These are phyloP conservation scores for Cecropterus lyciades DNA, from an alignment of 1,140 invertebrate genomes.

Conservation along the genomic window DNA sequence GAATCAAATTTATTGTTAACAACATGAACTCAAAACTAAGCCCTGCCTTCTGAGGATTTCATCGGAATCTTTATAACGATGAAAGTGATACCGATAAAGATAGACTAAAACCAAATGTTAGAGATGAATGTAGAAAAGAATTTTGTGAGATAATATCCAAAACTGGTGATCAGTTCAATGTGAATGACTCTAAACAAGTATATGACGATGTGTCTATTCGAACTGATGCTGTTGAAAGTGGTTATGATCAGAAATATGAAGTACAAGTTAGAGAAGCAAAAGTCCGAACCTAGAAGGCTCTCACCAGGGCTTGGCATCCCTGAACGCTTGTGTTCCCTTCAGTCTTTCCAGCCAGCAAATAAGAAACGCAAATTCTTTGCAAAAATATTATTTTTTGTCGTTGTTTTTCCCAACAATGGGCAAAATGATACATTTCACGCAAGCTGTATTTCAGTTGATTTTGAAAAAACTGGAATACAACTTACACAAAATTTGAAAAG, in stretches of 20 bases:
- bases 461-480: conserved; percentile 9
- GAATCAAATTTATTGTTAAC: conserved; percentile 38
- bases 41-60: conserved; percentile 80
- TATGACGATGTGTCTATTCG: conserved; percentile 27
- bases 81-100: conserved; percentile 47
- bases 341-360: conserved; percentile 83
- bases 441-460: conserved; percentile 17
- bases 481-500: conserved; percentile 29
- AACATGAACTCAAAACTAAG: conserved; percentile 63
- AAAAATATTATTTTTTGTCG: conserved; percentile 78
- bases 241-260: conserved; percentile 64
- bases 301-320: conserved; percentile 85
- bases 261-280: conserved; percentile 76
- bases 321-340: conserved; percentile 83
- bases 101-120: conserved; percentile 51
- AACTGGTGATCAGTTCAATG: conserved; percentile 42
- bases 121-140: conserved; percentile 51
- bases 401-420: conserved; percentile 49
- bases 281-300: conserved; percentile 82
- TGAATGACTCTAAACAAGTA: conserved; percentile 44
- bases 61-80: conserved; percentile 47
- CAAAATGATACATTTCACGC: conserved; percentile 13
- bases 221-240: conserved; percentile 47
- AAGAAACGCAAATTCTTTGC: conserved; percentile 82
- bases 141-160: conserved; percentile 44